Evolutionary conservation across 2,113 vertebrate genomes (phyloP), one percentile per base, ranked within the genome.

Genomic region (Pteropus alecto): DNA sequence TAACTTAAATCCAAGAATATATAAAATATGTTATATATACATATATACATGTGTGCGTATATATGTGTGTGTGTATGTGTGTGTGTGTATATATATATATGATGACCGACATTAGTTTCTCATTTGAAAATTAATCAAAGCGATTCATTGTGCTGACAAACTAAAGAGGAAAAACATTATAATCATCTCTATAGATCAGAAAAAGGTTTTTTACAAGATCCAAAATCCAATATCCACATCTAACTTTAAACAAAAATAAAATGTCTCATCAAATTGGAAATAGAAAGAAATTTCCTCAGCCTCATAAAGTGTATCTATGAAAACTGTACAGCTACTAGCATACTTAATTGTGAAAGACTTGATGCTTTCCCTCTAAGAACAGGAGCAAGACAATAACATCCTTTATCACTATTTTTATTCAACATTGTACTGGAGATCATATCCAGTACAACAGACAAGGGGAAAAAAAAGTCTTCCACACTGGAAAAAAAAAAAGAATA

Each of bases 201-300:
- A 54, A 85, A 93, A 82, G 4, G 1, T 7, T 26, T 78, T 78
- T 61, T 35, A 41, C 9, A 89, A 94, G 60, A 70, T 54, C 21
- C 0, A 10, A 93, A 92, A 41, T 63, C 4, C 43, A 97, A n/a
- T 6, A 89, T 41, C 14, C 48, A 85, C 54, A 60, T 12, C 54
- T 76, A 5, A 88, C 81, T 68, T 61, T 92, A 89, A 96, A 70
- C 33, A 87, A 63, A 89, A 94, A 56, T 56, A 7, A 81, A 94
- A 67, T 35, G 24, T 68, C 9, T 58, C 35, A 73, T 22, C 19
- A 76, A 82, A 70, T 63, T 94, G 28, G 28, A 10, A 88, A 41
- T 70, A 38, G 61, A 86, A 79, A 56, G 35, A 16, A 92, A 77
- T 3, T 63, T 94, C 22, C 6, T 46, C 33, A 54, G 65, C 30